Evolutionary conservation across 1,140 invertebrate species (phyloP), one percentile per base, ranked within the genome.

Genomic region (Dermatophagoides farinae): DNA sequence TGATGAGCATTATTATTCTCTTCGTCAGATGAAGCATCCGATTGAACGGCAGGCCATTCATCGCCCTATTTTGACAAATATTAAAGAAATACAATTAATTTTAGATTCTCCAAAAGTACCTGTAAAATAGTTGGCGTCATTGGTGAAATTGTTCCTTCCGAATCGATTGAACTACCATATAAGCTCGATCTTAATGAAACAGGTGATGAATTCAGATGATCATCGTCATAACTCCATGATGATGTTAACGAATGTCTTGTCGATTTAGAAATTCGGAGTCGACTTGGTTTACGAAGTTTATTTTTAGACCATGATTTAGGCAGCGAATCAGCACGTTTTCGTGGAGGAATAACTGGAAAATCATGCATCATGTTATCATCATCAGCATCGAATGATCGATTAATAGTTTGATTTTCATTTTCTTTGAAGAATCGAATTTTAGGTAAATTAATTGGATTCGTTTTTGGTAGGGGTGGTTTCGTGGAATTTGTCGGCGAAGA

Each of bases 21-120:
- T 55, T 73, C 67, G 40, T 74, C 70, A 58, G 76, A 72, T 22
- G 68, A 43, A 23, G 65, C 68, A 55, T 71, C 66, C 25, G 67
- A 69, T 20, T 68, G 64, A 23, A 70, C 64, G 38, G 66, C 66
- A 69, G 73, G 85, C 84, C 84, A 88, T 70, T 88, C 85, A 47
- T 81, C 81, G 55, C 68, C 67, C 22, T 64, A 20, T 6, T 38
- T 1, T 5, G 6, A 11, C 39, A 40, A n/a, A 22, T 52, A 31
- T 52, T 52, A 16, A 47, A 9, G 57, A 43, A 1, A 25, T 47
- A 49, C 14, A 23, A 43, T 20, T n/a, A 58, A 58, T 1, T 9
- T 22, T 57, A 23, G 18, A 31, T 31, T 31, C 31, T 2, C 8
- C 31, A 31, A 2, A 2, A 4, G 31, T 31, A 31, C 31, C 31